A percentile compares a stretch with the other conserved stretches of the same genome.
phyloP scores from a whole-genome alignment of 1,140 invertebrate species.

The Atta texana region DNA sequence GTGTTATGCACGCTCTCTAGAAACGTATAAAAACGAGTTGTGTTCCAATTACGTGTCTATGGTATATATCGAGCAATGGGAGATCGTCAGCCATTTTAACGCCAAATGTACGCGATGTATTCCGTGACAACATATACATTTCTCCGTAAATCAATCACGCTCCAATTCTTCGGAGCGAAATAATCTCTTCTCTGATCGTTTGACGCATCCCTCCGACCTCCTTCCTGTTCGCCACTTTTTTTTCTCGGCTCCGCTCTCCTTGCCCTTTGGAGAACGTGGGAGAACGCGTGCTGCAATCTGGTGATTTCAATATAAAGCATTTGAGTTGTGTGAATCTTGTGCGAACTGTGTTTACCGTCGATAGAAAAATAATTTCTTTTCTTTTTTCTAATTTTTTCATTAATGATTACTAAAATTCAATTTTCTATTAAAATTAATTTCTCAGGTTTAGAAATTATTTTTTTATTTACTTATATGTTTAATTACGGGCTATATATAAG shows the following conservation, averaged over 20 bases:
- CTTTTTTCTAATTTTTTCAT: background rate
- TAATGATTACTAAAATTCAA: background rate
- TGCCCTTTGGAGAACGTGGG: slow-evolving; percentile 7
- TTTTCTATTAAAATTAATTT: background rate
- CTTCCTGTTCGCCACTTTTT: background rate
- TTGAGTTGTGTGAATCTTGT: background rate
- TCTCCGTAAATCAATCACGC: slow-evolving; percentile 43
- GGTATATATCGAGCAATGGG: background rate
- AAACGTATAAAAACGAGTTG: slow-evolving; percentile 32
- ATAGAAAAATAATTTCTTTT: slow-evolving; percentile 23
- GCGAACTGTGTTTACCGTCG: slow-evolving; percentile 28
- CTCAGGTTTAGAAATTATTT: background rate
- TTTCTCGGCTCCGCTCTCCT: background rate
- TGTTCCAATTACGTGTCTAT: slow-evolving; percentile 52
- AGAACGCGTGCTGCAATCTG: slow-evolving; percentile 67
- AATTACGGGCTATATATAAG: background rate
- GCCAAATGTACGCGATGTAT: slow-evolving; percentile 1
- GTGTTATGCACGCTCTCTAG: slow-evolving; percentile 44
- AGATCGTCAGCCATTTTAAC: slow-evolving; percentile 19
- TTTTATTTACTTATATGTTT: slow-evolving; percentile 12
- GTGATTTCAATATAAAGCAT: slow-evolving; percentile 33
- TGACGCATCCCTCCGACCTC: background rate
- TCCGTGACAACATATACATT: slow-evolving; percentile 28
- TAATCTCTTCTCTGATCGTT: background rate
- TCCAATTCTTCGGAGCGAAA: slow-evolving; percentile 29